A percentile compares a stretch with the other conserved stretches of the same genome.
phyloP scores from a whole-genome alignment of 2,113 vertebrate species.

The Helogale parvula region DNA sequence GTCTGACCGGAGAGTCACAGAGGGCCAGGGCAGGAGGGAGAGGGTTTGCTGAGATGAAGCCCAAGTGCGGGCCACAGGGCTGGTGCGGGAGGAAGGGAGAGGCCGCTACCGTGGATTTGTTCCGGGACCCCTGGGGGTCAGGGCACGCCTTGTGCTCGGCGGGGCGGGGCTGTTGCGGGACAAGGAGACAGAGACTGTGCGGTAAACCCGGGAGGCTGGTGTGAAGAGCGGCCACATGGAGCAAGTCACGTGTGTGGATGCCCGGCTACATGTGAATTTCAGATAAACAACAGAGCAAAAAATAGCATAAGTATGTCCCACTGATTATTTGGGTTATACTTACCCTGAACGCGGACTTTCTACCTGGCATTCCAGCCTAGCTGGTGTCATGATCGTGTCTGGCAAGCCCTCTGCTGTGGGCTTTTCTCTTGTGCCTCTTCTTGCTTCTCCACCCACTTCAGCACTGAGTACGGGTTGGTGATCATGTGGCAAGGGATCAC shows the following conservation, averaged over 20 bases:
- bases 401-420: neutral
- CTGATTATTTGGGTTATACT: neutral
- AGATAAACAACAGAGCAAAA: neutral
- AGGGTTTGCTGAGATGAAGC: neutral
- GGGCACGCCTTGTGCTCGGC: neutral
- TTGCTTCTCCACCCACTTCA: neutral
- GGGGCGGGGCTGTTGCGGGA: neutral
- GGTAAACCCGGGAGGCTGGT: neutral
- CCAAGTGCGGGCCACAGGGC: neutral
- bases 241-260: neutral
- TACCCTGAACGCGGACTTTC: neutral
- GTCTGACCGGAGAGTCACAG: neutral
- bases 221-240: no score
- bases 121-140: neutral
- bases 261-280: neutral
- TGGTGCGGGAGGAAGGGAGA: neutral
- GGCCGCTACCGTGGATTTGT: neutral
- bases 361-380: neutral
- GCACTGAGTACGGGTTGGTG: neutral
- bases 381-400: neutral
- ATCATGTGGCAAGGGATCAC: neutral
- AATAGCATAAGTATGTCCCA: neutral
- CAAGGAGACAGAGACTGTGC: neutral
- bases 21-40: neutral
- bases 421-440: neutral